Conservation (phyloP, 2,797 vertebrate genomes). For the Thamnophis elegans region DNA sequence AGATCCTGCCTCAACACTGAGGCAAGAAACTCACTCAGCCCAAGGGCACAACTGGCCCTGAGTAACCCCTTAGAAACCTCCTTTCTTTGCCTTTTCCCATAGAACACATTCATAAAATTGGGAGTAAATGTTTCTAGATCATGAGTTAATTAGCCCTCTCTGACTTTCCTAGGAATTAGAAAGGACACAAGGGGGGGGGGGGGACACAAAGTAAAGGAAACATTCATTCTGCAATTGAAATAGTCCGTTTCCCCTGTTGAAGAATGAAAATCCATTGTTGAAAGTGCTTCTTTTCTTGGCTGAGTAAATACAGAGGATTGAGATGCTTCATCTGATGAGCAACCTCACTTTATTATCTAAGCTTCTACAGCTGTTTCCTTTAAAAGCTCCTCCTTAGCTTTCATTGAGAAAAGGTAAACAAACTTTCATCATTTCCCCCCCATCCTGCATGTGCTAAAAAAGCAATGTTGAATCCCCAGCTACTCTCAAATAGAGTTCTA, state of each 20-base stretch:
- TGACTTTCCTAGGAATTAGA: constrained; percentile 12
- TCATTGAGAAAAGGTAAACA: constrained; percentile 33
- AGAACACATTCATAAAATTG: not conserved
- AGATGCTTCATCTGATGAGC: constrained; percentile 31
- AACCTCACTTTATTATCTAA: constrained; percentile 25
- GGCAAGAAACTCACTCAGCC: not conserved
- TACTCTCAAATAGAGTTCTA: not conserved
- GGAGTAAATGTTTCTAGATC: not conserved
- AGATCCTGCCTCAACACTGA: not conserved
- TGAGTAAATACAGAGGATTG: constrained; percentile 24
- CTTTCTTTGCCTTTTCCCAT: not conserved
- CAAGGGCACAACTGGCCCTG: not conserved
- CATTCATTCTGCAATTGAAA: constrained; percentile 16
- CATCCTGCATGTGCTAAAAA: constrained; percentile 5
- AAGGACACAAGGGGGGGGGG: not conserved
- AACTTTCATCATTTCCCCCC: constrained; percentile 13
- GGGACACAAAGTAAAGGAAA: not conserved
- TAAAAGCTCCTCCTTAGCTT: constrained; percentile 31
- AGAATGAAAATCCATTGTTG: constrained; percentile 22
- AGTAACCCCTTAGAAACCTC: not conserved
- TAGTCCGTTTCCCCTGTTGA: not conserved
- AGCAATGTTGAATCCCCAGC: constrained; percentile 3
- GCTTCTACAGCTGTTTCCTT: constrained; percentile 44
- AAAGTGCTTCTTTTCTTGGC: constrained; percentile 32
- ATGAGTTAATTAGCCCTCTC: not conserved